A percentile compares a stretch with the other conserved stretches of the same genome.
phyloP scores from a whole-genome alignment of 2,113 vertebrate genomes.

The Ameiurus melas region DNA sequence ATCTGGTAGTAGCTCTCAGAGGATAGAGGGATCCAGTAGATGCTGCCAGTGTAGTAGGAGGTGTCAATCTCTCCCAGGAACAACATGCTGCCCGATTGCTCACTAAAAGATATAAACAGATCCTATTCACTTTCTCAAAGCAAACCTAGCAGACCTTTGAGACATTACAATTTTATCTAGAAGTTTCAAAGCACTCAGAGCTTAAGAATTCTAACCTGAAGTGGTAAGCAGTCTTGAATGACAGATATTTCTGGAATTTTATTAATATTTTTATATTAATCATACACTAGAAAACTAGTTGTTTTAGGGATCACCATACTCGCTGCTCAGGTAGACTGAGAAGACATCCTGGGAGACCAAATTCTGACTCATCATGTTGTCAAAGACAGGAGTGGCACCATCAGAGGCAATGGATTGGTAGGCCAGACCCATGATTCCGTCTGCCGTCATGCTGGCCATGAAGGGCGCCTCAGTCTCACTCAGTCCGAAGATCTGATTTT shows the following conservation, averaged over 20 bases:
- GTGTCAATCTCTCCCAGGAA: conserved; percentile 66
- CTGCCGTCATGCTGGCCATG: conserved; percentile 55
- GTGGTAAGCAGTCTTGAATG: neutral
- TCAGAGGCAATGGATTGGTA: conserved; percentile 55
- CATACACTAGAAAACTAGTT: neutral
- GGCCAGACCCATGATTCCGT: conserved; percentile 64
- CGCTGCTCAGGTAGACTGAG: conserved; percentile 59
- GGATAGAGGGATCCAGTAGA: conserved; percentile 74
- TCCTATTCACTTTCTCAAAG: neutral
- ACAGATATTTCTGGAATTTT: neutral
- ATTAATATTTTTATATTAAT: neutral
- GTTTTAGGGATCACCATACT: neutral
- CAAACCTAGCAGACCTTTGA: neutral
- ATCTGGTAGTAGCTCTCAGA: conserved; percentile 77
- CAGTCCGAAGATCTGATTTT: conserved; percentile 74
- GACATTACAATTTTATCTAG: neutral
- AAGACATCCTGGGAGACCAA: conserved; percentile 61
- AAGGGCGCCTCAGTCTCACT: conserved; percentile 62
- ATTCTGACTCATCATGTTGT: conserved; percentile 61
- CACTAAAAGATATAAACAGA: conserved; percentile 46
- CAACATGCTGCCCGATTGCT: conserved; percentile 66
- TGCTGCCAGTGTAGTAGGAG: conserved; percentile 63
- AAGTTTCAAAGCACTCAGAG: neutral
- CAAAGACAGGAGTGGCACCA: conserved; percentile 59
- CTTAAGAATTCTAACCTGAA: neutral